A percentile compares a stretch with the other conserved stretches of the same genome.
Conservation (phyloP, 2,797 vertebrate species). For the Jordanella pulchra region DNA sequence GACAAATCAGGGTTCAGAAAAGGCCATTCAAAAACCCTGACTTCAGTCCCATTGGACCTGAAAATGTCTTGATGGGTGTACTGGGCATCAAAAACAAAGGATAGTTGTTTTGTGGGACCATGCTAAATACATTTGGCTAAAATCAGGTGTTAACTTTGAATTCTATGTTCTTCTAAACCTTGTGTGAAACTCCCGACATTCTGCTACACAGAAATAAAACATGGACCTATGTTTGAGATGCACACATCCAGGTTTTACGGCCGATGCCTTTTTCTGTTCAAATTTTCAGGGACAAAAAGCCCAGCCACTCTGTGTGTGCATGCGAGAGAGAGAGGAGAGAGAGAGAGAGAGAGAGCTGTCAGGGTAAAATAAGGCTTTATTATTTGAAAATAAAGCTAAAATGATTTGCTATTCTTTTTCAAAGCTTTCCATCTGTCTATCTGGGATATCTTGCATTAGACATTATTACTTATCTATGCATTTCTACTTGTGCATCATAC, state of each 20-base stretch:
- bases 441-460: background rate
- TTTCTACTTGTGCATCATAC: background rate
- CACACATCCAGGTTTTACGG: background rate
- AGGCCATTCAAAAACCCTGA: background rate
- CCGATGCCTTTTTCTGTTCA: background rate
- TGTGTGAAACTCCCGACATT: background rate
- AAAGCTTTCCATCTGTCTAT: background rate
- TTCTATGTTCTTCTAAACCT: background rate
- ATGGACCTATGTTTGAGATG: background rate
- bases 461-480: background rate
- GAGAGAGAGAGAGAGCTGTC: background rate
- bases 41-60: background rate
- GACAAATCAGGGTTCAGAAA: no score
- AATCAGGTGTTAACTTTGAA: background rate
- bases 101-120: background rate
- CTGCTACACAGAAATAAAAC: background rate
- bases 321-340: background rate
- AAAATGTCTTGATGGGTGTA: background rate
- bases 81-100: background rate
- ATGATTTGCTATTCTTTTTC: background rate
- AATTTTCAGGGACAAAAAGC: no score
- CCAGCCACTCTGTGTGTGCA: no score
- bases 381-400: background rate
- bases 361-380: no score
- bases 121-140: background rate